A percentile compares a stretch with the other conserved stretches of the same genome.
phyloP scores from a whole-genome alignment of 2,797 vertebrate genomes.

The Hemitrygon akajei region DNA sequence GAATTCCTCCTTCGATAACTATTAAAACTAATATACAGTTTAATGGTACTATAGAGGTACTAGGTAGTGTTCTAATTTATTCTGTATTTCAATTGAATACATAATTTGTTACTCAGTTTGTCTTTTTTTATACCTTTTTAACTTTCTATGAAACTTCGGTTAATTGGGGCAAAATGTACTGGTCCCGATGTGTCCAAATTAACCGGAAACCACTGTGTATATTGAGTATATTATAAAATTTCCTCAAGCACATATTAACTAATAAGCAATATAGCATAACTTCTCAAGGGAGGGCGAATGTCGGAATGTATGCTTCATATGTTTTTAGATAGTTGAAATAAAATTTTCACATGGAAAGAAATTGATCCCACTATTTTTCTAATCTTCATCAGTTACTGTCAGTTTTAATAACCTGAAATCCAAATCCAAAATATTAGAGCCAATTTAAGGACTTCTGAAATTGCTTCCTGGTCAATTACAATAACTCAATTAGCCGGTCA shows the following conservation, averaged over 20 bases:
- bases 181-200: too few relatives aligned
- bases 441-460: background rate
- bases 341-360: background rate
- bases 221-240: background rate
- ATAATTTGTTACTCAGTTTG: too few relatives aligned
- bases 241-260: background rate
- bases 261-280: background rate
- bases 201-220: background rate
- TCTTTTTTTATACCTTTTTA: too few relatives aligned
- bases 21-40: too few relatives aligned
- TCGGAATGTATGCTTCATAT: background rate
- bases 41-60: too few relatives aligned
- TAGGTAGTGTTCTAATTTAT: too few relatives aligned
- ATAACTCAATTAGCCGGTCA: slow-evolving; percentile 1
- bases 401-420: background rate
- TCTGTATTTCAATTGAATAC: too few relatives aligned
- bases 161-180: too few relatives aligned
- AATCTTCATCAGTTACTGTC: background rate
- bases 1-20: too few relatives aligned
- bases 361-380: background rate
- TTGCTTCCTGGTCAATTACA: background rate
- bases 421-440: background rate
- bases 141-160: too few relatives aligned
- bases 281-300: background rate
- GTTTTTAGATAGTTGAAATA: background rate